Evolutionary conservation across 2,888 invertebrate genomes (phyloP).

Genomic region (Dilophus febrilis): DNA sequence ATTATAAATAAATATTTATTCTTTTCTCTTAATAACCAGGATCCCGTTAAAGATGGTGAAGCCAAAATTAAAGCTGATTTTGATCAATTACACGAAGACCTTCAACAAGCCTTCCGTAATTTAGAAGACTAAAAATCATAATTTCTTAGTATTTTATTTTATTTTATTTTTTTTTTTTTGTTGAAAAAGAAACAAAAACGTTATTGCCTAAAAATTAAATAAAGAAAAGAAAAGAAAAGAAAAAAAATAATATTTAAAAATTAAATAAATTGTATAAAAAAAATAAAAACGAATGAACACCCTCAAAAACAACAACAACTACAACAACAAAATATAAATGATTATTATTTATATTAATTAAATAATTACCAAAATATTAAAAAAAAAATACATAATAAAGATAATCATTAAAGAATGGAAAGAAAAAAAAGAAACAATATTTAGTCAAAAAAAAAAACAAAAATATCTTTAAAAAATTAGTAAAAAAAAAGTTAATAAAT

Average conservation of each 20-base stretch:
- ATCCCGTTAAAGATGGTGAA: constrained; percentile 97
- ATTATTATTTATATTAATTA: too few species aligned
- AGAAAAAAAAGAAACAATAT: background rate
- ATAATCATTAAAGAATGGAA: background rate
- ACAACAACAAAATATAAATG: too few species aligned
- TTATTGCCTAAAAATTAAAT: background rate
- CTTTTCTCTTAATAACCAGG: constrained; percentile 39
- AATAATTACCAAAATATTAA: too few species aligned
- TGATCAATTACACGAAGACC: constrained; percentile 91
- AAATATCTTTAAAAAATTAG: background rate
- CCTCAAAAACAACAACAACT: background rate
- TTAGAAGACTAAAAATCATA: constrained; percentile 68
- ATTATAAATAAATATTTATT: too few species aligned
- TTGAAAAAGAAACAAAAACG: background rate
- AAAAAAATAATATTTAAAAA: background rate
- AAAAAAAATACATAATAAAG: too few species aligned
- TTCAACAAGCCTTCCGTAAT: constrained; percentile 95
- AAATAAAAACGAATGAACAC: background rate
- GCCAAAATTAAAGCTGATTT: constrained; percentile 92
- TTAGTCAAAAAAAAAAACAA: background rate
- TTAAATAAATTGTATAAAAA: background rate
- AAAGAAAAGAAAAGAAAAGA: background rate
- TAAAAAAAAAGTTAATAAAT: background rate
- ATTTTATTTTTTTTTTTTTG: background rate
- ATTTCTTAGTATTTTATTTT: background rate